phyloP scores from a whole-genome alignment of 2,888 invertebrate genomes.

The Noctua janthe region DNA sequence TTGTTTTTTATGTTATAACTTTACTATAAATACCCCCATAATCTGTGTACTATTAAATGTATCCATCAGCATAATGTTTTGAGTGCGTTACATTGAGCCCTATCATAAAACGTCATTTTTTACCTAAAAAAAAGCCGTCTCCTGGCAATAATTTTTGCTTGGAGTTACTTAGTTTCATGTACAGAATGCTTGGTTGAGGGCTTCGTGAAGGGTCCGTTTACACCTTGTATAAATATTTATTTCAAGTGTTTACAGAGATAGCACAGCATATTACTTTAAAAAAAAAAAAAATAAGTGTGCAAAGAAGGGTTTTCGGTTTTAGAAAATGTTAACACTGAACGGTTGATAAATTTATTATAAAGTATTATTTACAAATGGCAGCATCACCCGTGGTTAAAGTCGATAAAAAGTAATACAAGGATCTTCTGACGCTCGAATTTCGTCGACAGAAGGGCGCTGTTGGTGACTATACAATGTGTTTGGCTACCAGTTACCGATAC shows the following conservation, averaged over 20 bases:
- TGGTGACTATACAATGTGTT: not conserved
- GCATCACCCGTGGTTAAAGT: not conserved
- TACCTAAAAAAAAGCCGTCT: no score
- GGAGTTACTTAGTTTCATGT: no score
- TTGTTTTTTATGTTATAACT: no score
- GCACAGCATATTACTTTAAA: not conserved
- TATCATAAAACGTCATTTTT: no score
- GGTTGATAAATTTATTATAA: not conserved
- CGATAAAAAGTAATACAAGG: not conserved
- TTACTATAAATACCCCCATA: no score
- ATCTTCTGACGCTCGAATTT: not conserved
- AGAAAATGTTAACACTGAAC: not conserved
- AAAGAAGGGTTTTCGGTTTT: not conserved
- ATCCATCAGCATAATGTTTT: no score
- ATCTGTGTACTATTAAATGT: no score
- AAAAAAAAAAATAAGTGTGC: not conserved
- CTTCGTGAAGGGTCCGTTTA: not conserved
- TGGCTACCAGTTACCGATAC: no score
- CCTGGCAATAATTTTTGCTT: no score
- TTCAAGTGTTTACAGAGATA: not conserved
- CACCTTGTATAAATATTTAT: not conserved
- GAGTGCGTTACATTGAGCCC: no score
- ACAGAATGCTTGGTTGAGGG: no score
- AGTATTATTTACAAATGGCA: constrained; percentile 10
- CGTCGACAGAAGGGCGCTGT: not conserved